phyloP scores from a whole-genome alignment of 2,113 vertebrate species.

The Peromyscus maniculatus region DNA sequence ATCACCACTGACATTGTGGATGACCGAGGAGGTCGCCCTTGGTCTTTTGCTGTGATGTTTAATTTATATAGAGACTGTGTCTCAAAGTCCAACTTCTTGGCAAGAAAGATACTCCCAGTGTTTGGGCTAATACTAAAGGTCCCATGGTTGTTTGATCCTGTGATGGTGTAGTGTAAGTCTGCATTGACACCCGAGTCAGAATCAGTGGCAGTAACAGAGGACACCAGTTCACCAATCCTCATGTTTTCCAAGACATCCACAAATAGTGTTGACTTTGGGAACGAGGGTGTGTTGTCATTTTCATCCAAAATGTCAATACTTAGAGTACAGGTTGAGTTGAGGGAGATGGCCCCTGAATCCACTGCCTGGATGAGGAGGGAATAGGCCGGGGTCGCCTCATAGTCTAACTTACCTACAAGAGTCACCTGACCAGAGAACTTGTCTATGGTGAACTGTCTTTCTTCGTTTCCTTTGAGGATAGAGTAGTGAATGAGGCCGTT shows the following conservation, averaged over 20 bases:
- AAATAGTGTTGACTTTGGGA: slow-evolving; percentile 93
- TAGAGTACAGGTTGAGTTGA: slow-evolving; percentile 94
- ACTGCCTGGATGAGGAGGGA: too few relatives aligned
- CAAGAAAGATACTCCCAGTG: slow-evolving; percentile 97
- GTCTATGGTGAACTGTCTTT: slow-evolving; percentile 93
- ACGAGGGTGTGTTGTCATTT: slow-evolving; percentile 97
- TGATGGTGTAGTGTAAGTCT: slow-evolving; percentile 96
- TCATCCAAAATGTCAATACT: slow-evolving; percentile 96
- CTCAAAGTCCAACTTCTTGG: slow-evolving; percentile 97
- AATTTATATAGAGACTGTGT: slow-evolving; percentile 96
- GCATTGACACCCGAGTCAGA: slow-evolving; percentile 96
- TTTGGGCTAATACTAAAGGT: slow-evolving; percentile 98
- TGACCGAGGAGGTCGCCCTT: slow-evolving; percentile 93
- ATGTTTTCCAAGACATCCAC: slow-evolving; percentile 98
- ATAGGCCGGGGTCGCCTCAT: too few relatives aligned
- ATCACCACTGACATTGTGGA: slow-evolving; percentile 96
- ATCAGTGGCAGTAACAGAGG: slow-evolving; percentile 95
- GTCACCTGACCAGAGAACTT: too few relatives aligned
- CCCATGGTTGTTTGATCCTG: slow-evolving; percentile 95
- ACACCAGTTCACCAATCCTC: slow-evolving; percentile 97
- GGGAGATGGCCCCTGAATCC: slow-evolving; percentile 77
- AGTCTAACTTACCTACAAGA: too few relatives aligned
- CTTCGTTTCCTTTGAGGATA: slow-evolving; percentile 94
- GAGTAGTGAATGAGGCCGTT: slow-evolving; percentile 95
- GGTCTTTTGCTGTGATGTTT: slow-evolving; percentile 96